phyloP scores from a whole-genome alignment of 2,113 vertebrate species.

The Ondatra zibethicus region DNA sequence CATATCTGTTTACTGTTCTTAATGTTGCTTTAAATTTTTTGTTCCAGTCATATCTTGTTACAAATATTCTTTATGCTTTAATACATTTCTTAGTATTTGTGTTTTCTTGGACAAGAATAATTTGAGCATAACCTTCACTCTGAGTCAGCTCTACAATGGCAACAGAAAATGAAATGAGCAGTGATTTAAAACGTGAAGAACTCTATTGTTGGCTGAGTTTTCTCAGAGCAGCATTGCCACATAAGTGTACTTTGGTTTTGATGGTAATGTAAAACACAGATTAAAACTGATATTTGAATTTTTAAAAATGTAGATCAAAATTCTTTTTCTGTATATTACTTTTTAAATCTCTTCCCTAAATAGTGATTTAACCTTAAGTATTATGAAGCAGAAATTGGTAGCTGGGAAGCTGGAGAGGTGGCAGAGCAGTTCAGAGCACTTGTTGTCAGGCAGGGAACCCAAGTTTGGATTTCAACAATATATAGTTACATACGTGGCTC shows the following conservation, averaged over 20 bases:
- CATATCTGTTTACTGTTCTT: background rate
- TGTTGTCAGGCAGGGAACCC: background rate
- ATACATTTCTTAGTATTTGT: background rate
- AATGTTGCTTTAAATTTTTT: background rate
- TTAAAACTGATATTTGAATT: background rate
- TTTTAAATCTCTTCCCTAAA: background rate
- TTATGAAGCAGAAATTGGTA: background rate
- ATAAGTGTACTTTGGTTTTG: background rate
- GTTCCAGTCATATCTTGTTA: no score
- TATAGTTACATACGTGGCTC: no score
- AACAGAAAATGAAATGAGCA: background rate
- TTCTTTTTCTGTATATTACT: background rate
- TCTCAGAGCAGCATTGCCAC: background rate
- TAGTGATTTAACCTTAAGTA: background rate
- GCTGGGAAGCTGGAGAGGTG: background rate
- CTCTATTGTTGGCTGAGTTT: background rate
- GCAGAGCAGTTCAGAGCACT: background rate
- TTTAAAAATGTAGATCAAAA: conserved; percentile 9
- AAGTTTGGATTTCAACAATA: background rate
- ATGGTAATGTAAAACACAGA: background rate
- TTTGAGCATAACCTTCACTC: conserved; percentile 17
- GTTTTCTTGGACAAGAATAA: background rate
- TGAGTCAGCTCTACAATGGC: background rate
- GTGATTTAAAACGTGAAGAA: background rate
- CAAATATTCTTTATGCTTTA: background rate